These are phyloP conservation scores for Ctenopoma multispine DNA, from an alignment of 2,797 vertebrate species.

Conservation along the genomic window DNA sequence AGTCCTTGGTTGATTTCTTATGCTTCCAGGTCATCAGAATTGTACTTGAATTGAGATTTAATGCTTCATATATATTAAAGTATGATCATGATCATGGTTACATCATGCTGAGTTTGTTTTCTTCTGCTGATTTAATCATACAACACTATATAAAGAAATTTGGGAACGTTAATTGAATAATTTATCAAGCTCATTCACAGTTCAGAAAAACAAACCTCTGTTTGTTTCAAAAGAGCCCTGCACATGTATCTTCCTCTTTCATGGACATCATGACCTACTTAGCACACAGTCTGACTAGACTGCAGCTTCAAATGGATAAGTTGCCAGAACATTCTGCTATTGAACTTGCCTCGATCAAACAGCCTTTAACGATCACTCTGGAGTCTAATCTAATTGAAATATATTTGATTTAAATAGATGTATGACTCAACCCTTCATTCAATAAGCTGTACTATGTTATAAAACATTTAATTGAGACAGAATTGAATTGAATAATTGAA, in stretches of 20 bases:
- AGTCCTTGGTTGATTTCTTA: neutral
- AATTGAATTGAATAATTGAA: no score
- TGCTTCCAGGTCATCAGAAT: neutral
- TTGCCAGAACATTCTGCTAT: constrained; percentile 7
- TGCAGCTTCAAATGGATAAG: constrained; percentile 10
- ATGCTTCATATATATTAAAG: neutral
- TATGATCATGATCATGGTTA: neutral
- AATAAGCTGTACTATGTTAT: neutral
- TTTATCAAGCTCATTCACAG: no score
- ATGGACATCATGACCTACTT: constrained; percentile 50
- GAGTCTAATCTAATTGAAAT: constrained; percentile 13
- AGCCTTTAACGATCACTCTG: no score
- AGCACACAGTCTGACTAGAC: constrained; percentile 27
- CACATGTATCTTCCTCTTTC: constrained; percentile 8
- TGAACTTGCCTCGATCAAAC: constrained; percentile 14
- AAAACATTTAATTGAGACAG: neutral
- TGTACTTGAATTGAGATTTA: neutral
- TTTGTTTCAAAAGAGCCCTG: neutral
- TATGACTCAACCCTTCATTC: neutral
- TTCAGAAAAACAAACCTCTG: no score
- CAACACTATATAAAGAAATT: no score
- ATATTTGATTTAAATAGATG: constrained; percentile 17
- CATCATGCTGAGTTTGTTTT: neutral
- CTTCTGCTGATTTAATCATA: no score
- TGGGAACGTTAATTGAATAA: no score